Evolutionary conservation across 2,797 vertebrate species (phyloP), one percentile per base, ranked within the genome.

Genomic region (Periophthalmus magnuspinnatus): DNA sequence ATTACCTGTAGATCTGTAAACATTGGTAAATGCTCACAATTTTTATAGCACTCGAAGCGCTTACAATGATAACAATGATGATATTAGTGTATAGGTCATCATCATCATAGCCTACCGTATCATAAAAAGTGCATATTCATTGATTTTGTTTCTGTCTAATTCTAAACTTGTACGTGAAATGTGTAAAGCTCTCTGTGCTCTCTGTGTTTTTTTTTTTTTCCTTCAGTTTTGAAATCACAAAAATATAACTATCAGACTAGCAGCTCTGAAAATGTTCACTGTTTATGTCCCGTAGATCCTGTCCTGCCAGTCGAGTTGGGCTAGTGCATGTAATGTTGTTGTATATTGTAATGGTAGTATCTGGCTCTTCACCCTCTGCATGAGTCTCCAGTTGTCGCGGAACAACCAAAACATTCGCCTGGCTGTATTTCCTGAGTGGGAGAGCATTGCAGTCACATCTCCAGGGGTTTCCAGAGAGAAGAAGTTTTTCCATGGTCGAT

Each of bases 241-340:
- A 61, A 33, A 59, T 21, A 41, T 47, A 28, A 28, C 11, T 9
- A 13, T 41, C 22, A 41, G 16, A 48, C 24, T 86, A 96, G 85
- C 97, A 99, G 77, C 90, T 87, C 45, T 86, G 82, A 82, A 98
- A 97, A 71, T 91, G 85, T 81, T 93, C 93, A 65, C 88, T 92
- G 0, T 82, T 72, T 41, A 94, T 67, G 65, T 98, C 96, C 0
- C 97, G 92, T 28, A 98, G 93, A 86, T 99, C 97, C 14, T 94
- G 91, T 68, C 96, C 96, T 0, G 81, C 85, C 50, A 95, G 21
- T 0, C 72, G 78, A 0, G 89, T 82, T 0, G 97, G 97, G 41
- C 92, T 91, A 55, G 74, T 89, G 66, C 98, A 99, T 69, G 96
- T 98, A 81, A 99, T 95, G 74, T 98, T 99, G 90, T 99, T 99